Conservation (phyloP, 2,797 vertebrate species). For the Stomatorhinus walkeri region DNA sequence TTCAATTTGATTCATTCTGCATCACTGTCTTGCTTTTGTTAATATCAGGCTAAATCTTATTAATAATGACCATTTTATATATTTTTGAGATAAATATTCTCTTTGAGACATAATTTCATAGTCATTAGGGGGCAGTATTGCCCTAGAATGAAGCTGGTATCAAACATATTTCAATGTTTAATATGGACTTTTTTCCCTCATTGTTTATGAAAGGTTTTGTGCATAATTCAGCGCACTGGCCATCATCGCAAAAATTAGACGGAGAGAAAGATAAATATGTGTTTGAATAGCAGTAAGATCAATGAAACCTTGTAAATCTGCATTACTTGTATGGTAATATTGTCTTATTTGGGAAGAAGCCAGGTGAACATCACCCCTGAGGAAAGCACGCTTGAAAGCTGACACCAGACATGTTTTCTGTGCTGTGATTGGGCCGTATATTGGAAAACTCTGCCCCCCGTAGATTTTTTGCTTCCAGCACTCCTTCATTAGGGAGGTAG, state of each 20-base stretch:
- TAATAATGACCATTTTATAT: not conserved
- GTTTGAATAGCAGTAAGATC: constrained; percentile 49
- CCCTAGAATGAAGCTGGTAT: constrained; percentile 44
- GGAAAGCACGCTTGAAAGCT: not conserved
- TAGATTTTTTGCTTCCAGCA: too few relatives aligned
- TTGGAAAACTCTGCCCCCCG: not conserved
- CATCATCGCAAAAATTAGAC: constrained; percentile 46
- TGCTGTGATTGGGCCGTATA: not conserved
- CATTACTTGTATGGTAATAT: constrained; percentile 56
- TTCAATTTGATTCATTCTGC: not conserved
- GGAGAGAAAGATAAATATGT: constrained; percentile 63
- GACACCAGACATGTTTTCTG: not conserved
- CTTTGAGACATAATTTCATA: not conserved
- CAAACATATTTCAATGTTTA: constrained; percentile 20
- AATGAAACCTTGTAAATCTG: constrained; percentile 49
- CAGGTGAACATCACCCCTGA: not conserved
- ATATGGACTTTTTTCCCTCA: constrained; percentile 51
- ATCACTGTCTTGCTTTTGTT: not conserved
- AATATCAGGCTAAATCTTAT: not conserved
- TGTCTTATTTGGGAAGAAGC: constrained; percentile 22
- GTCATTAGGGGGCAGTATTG: constrained; percentile 69
- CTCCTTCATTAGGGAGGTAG: not conserved
- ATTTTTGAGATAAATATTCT: not conserved
- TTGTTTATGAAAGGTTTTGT: constrained; percentile 54
- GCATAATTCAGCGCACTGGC: constrained; percentile 56